Evolutionary conservation across 2,113 vertebrate species (phyloP).

Genomic region (Rhinogobius similis): DNA sequence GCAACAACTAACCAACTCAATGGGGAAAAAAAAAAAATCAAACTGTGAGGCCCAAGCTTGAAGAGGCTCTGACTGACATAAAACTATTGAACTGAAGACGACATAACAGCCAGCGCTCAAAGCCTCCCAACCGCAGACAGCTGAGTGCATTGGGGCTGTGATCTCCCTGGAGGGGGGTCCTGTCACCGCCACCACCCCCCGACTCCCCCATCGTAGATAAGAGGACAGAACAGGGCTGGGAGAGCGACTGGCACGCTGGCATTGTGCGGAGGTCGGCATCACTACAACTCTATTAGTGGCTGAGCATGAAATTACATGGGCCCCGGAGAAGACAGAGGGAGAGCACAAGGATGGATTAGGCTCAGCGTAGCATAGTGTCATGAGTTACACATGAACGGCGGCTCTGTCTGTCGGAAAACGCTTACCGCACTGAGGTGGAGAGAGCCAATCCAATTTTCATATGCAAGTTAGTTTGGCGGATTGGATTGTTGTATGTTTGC

Average conservation of each 20-base stretch:
- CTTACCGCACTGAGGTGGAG: background rate
- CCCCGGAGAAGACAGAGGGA: background rate
- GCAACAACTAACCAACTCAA: background rate
- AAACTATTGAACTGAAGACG: constrained; percentile 37
- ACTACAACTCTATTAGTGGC: constrained; percentile 2
- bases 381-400: background rate
- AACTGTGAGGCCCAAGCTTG: constrained; percentile 4
- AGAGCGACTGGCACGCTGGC: constrained; percentile 11
- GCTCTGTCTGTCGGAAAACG: background rate
- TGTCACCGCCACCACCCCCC: constrained; percentile 34
- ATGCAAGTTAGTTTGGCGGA: background rate
- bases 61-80: constrained; percentile 8
- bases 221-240: constrained; percentile 19
- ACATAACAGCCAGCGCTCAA: constrained; percentile 47
- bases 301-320: background rate
- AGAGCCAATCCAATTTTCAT: background rate
- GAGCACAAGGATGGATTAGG: background rate
- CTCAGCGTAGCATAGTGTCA: background rate
- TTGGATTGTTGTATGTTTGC: background rate
- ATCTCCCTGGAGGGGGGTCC: constrained; percentile 36
- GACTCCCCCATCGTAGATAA: constrained; percentile 30
- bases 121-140: constrained; percentile 23
- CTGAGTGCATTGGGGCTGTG: constrained; percentile 30
- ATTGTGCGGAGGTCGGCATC: constrained; percentile 17
- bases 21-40: constrained; percentile 5